Conservation (phyloP, 2,797 vertebrate species). For the Dendrocincla tyrannina region DNA sequence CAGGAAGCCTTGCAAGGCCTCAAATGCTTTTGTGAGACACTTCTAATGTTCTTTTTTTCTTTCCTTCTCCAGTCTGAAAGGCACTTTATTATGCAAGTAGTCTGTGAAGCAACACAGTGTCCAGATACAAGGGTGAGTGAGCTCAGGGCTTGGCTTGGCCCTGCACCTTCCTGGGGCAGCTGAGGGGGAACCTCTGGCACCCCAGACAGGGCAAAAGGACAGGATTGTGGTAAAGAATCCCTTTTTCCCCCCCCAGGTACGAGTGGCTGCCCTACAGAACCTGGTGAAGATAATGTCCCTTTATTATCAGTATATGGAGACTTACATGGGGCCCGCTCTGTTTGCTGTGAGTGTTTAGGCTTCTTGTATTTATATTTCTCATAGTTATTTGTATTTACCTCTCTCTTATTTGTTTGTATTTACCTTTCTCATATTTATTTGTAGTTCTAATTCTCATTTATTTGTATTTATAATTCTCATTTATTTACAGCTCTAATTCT, state of each 20-base stretch:
- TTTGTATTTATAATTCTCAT: accelerated
- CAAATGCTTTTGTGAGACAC: not conserved
- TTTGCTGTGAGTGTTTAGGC: conserved; percentile 86
- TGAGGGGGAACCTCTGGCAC: not conserved
- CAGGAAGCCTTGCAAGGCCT: not conserved
- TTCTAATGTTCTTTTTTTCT: not conserved
- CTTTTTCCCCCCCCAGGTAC: conserved; percentile 79
- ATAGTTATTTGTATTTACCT: not conserved
- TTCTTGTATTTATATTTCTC: not conserved
- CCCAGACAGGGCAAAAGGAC: accelerated
- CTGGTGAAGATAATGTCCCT: conserved; percentile 99
- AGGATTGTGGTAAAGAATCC: not conserved
- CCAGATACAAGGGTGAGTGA: conserved; percentile 93
- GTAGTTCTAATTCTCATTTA: too few relatives aligned
- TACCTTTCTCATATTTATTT: not conserved
- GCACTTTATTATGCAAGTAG: conserved; percentile 99
- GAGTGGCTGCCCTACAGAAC: conserved; percentile 96
- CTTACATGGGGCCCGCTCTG: conserved; percentile 96
- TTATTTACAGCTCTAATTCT: not conserved
- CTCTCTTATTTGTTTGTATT: not conserved
- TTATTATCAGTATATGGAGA: conserved; percentile 99
- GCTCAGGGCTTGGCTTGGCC: not conserved
- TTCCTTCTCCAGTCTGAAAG: conserved; percentile 87
- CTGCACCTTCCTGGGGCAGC: not conserved
- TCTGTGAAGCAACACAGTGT: conserved; percentile 98